Evolutionary conservation across 2,797 vertebrate species (phyloP), one percentile per base, ranked within the genome.

Genomic region (Hipposideros larvatus): DNA sequence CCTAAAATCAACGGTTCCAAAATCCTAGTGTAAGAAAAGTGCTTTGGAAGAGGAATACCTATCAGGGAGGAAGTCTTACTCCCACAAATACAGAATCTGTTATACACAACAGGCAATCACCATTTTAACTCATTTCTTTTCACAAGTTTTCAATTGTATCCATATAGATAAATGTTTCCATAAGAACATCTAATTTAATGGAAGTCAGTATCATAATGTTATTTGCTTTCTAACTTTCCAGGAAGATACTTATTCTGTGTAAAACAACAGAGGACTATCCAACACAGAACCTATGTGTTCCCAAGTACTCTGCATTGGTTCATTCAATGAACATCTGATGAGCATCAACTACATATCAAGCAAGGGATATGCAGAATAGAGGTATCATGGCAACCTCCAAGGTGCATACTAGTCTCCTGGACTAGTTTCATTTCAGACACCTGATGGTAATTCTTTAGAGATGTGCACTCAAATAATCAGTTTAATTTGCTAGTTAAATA

Each of bases 201-300:
- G 15, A 91, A 59, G 51, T 85, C n/a, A 53, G 53, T 24, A 74
- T 55, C 34, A 73, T 84, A 84, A 83, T 65, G 51, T 61, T 75
- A 34, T 84, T 53, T 95, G n/a, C 31, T 84, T 84, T 74, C 51
- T 84, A 55, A 63, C 61, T 80, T 91, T 53, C 78, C 57, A 79
- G 75, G 90, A 91, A 90, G 46, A 92, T n/a, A 74, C 21, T 92
- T 75, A 75, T 15, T 87, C 77, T 37, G 5, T 48, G 5, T 66
- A 92, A 86, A 92, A 37, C 14, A 92, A 80, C 71, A 71, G 46
- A 84, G 37, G 7, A 88, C 43, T 68, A 61, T 16, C 92, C 83
- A 92, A 94, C 43, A 88, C 77, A 92, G 96, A 82, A 97, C 73
- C 59, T 93, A 80, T 31, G 5, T 28, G 83, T 96, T 95, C 87